phyloP scores from a whole-genome alignment of 2,888 invertebrate species.

The Pandemis cinnamomeana region DNA sequence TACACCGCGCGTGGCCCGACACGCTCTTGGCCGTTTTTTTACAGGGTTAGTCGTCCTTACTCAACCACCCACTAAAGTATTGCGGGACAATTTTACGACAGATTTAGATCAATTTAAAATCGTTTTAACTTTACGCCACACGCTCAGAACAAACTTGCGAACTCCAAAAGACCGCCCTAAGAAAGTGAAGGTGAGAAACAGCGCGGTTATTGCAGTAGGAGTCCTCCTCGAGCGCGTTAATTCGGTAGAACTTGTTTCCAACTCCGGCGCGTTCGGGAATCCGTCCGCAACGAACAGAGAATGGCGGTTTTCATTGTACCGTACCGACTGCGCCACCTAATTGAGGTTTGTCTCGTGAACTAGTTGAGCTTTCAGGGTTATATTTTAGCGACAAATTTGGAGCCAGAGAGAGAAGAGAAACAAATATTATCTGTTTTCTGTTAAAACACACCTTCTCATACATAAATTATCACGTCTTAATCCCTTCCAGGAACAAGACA shows the following conservation, averaged over 20 bases:
- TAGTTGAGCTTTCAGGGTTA: not conserved
- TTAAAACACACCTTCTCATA: too few relatives aligned
- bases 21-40: too few relatives aligned
- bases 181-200: constrained; percentile 15
- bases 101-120: too few relatives aligned
- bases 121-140: not conserved
- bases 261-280: not conserved
- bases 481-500: too few relatives aligned
- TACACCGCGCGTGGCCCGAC: too few relatives aligned
- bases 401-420: too few relatives aligned
- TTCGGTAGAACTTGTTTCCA: constrained; percentile 8
- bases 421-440: too few relatives aligned
- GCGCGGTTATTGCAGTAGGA: not conserved
- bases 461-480: too few relatives aligned
- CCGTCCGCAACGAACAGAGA: not conserved
- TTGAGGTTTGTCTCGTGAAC: not conserved
- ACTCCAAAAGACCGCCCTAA: not conserved
- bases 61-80: too few relatives aligned
- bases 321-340: not conserved
- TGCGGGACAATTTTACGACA: too few relatives aligned
- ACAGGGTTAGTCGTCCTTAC: too few relatives aligned
- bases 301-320: not conserved
- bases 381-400: not conserved
- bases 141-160: not conserved
- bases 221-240: constrained; percentile 1